A percentile compares a stretch with the other conserved stretches of the same genome.
phyloP scores from a whole-genome alignment of 2,888 invertebrate species.

The Synergus laeviventris region DNA sequence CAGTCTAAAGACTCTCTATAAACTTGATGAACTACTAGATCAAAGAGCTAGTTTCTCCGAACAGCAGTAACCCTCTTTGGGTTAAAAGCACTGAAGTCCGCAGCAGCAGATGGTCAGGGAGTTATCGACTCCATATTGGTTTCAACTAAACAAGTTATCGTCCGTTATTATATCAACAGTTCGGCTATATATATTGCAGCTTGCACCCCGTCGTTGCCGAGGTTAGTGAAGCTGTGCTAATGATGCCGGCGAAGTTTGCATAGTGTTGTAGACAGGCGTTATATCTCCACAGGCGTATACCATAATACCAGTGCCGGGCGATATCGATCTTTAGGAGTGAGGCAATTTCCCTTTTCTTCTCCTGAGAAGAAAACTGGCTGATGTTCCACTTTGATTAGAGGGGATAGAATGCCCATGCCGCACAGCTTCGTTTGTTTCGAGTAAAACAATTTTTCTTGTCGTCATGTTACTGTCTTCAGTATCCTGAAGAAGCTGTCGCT shows the following conservation, averaged over 20 bases:
- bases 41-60: constrained; percentile 22
- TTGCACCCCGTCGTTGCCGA: constrained; percentile 2
- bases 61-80: constrained; percentile 1
- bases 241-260: constrained; percentile 63
- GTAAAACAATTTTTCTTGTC: constrained; percentile 42
- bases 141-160: constrained; percentile 71
- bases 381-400: constrained; percentile 37
- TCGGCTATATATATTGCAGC: constrained; percentile 42
- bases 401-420: background rate
- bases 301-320: constrained; percentile 55
- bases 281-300: constrained; percentile 49
- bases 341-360: constrained; percentile 41
- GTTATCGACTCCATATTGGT: constrained; percentile 70
- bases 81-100: constrained; percentile 20
- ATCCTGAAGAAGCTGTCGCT: background rate
- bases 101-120: constrained; percentile 64
- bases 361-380: constrained; percentile 8
- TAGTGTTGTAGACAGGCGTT: constrained; percentile 54
- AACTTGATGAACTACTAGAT: background rate
- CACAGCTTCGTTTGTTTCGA: constrained; percentile 40
- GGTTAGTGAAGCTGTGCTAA: constrained; percentile 57
- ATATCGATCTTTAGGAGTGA: constrained; percentile 51
- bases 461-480: constrained; percentile 20
- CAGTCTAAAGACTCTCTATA: background rate
- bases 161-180: constrained; percentile 66